These are phyloP conservation scores for Callaeas wilsoni DNA, from an alignment of 2,113 vertebrate species.

Conservation along the genomic window DNA sequence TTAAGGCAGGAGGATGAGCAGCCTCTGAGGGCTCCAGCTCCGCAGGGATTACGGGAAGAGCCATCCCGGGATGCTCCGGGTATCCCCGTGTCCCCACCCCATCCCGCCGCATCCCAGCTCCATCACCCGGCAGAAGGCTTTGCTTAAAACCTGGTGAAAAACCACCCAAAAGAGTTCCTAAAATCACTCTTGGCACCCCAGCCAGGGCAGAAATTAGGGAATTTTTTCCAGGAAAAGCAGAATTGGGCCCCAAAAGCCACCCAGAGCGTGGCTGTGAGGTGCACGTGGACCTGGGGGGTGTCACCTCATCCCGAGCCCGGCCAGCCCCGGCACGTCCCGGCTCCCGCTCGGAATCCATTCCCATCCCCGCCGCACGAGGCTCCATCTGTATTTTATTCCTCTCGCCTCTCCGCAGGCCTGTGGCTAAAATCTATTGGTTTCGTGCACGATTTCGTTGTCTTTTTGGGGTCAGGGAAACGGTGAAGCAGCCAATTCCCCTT, in stretches of 20 bases:
- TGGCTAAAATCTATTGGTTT: constrained; percentile 25
- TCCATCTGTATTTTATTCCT: background rate
- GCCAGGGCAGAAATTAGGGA: background rate
- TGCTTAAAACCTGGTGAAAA: background rate
- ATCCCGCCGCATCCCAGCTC: background rate
- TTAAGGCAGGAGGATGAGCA: constrained; percentile 58
- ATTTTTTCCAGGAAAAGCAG: fast-evolving
- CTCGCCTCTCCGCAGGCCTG: constrained; percentile 15
- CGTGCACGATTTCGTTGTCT: constrained; percentile 32
- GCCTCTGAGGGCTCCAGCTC: background rate
- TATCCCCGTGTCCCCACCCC: background rate
- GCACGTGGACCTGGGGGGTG: fast-evolving
- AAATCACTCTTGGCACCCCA: fast-evolving
- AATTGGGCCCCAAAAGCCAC: background rate
- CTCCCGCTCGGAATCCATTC: background rate
- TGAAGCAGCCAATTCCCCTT: constrained; percentile 30
- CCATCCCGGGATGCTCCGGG: background rate
- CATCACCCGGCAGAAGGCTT: background rate
- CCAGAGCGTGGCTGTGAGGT: fast-evolving
- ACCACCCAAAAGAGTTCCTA: background rate
- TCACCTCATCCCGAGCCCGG: background rate
- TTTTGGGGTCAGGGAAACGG: constrained; percentile 37
- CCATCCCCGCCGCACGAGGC: background rate
- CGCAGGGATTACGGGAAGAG: background rate
- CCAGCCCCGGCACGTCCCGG: background rate